A percentile compares a stretch with the other conserved stretches of the same genome.
Conservation (phyloP, 2,888 invertebrate genomes). For the Platycnemis pennipes region DNA sequence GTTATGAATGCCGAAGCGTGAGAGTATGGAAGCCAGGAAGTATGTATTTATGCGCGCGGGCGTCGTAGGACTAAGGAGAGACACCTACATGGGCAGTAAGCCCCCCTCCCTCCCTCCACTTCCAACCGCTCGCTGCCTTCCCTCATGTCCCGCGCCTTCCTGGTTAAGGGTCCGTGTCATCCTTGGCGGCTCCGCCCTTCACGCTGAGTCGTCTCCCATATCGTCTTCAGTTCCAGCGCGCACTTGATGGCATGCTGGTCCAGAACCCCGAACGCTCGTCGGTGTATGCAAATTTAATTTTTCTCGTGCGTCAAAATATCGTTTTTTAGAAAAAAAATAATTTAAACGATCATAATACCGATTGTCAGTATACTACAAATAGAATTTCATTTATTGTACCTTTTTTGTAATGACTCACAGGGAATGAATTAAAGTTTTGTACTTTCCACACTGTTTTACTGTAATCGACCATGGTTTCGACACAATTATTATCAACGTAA, state of each 20-base stretch:
- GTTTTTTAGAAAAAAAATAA: too few relatives aligned
- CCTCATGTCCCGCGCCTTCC: not conserved
- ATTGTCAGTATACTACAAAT: too few relatives aligned
- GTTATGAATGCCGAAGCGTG: not conserved
- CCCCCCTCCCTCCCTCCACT: not conserved
- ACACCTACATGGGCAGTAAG: constrained; percentile 33
- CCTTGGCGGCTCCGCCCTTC: constrained; percentile 19
- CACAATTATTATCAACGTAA: too few relatives aligned
- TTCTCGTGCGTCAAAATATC: too few relatives aligned
- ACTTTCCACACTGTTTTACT: too few relatives aligned
- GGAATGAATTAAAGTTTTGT: too few relatives aligned
- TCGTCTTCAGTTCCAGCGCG: not conserved
- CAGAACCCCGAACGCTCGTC: not conserved
- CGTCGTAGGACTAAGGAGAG: not conserved
- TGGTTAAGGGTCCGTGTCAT: constrained; percentile 2
- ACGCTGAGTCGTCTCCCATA: constrained; percentile 25
- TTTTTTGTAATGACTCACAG: too few relatives aligned
- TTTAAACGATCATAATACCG: too few relatives aligned
- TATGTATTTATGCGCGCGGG: constrained; percentile 21
- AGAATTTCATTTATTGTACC: too few relatives aligned
- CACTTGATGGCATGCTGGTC: constrained; percentile 51
- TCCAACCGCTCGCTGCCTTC: not conserved
- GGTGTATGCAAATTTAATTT: too few relatives aligned
- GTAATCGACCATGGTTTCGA: too few relatives aligned
- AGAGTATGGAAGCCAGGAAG: constrained; percentile 47